Evolutionary conservation across 92 coral and sea anemone species (phyloP), one percentile per base, ranked within the genome.

Genomic region (Pocillopora grandis): DNA sequence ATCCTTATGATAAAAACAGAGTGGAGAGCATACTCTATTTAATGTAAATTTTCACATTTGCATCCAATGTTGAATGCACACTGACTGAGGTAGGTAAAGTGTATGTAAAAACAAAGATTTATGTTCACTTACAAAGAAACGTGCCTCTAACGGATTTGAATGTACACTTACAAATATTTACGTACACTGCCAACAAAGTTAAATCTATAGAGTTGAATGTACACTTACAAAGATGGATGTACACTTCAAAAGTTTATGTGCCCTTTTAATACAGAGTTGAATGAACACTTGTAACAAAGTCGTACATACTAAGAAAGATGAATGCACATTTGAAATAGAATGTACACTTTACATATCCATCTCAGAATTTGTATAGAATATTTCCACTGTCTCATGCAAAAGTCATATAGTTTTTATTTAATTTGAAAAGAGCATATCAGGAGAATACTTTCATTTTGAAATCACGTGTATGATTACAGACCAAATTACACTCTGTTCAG

Each of bases 221-320:
- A 27, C 31, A 27, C 31, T 27, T 27, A 27, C 31, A 27, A 27
- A 27, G 31, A 27, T 27, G 31, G 0, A 27, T 27, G 31, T 27
- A 27, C 31, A 27, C 31, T 27, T 27, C 1, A 1, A 27, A 27
- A 27, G 0, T 27, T 27, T 27, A 27, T 27, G 66, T 62, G 66
- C 66, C 19, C 19, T 62, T 62, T 62, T 62, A 62, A 62, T 62
- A 62, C 66, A 62, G 66, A 62, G 66, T 62, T 62, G 66, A 62
- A 62, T 62, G 66, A 62, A 62, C 66, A 62, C 66, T 62, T 62
- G 66, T 62, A 62, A 62, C 66, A 62, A 62, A 62, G 66, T 62
- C 19, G 66, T 62, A 62, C 66, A 62, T 62, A 27, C 31, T 27
- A 27, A 27, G 31, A 27, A 27, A 27, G 31, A 27, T 27, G 31